Evolutionary conservation across 53 echinoderm and acorn worm species (phyloP).

Genomic region (Holothuria leucospilota): DNA sequence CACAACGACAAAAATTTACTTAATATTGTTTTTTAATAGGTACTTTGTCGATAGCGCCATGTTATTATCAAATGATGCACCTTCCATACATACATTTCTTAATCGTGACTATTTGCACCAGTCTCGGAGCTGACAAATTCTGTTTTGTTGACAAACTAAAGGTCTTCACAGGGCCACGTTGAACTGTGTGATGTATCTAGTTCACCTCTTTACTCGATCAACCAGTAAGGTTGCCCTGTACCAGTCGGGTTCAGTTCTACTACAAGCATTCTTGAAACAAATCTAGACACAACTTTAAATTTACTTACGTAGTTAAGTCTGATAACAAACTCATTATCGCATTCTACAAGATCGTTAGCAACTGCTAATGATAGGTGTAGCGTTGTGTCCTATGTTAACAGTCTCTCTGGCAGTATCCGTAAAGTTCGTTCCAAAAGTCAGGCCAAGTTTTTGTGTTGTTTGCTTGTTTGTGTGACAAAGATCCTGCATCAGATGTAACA

Average conservation of each 20-base stretch:
- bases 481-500: too few relatives aligned
- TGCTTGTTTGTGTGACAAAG: too few relatives aligned
- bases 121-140: neutral
- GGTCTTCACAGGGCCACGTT: neutral
- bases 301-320: constrained; percentile 19
- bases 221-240: too few relatives aligned
- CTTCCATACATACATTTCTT: neutral
- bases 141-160: constrained; percentile 15
- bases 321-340: constrained; percentile 36
- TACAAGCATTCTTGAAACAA: constrained; percentile 27
- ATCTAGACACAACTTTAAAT: constrained; percentile 38
- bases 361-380: constrained; percentile 11
- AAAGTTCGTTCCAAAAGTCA: too few relatives aligned
- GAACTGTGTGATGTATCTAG: neutral
- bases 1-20: constrained; percentile 15
- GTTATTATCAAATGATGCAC: neutral
- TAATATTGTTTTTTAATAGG: constrained; percentile 34
- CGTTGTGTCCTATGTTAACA: neutral
- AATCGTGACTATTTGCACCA: constrained; percentile 23
- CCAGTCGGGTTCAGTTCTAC: too few relatives aligned
- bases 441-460: too few relatives aligned
- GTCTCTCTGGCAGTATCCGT: too few relatives aligned
- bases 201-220: neutral
- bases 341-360: neutral
- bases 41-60: constrained; percentile 11